Base-by-base conservation (phyloP, 2,797 vertebrate species). In the Gorsachius magnificus region DNA sequence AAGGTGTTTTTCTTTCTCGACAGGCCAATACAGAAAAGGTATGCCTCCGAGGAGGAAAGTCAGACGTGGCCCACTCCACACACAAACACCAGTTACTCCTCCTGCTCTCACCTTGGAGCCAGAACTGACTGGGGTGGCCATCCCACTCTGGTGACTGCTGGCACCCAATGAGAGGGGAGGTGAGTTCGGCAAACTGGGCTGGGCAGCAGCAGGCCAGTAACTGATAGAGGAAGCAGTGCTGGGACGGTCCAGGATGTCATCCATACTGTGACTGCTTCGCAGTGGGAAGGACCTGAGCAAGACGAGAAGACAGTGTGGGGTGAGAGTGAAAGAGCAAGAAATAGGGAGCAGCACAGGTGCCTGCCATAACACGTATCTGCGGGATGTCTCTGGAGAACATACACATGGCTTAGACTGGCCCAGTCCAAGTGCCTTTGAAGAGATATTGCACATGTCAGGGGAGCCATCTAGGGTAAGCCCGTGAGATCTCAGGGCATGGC, bases 231-330 rank as follows among this genome's bases (percentile, higher is more conserved):
- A 86, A 0, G 94, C 78, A 74, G 96, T 50, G 97, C 98, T 86
- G 53, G 97, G 96, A 43, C 35, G 97, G 54, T 99, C 98, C 93
- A 99, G 95, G 75, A 99, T 98, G 95, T 99, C 98, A 93, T 98
- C 98, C 88, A 99, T 98, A 58, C 99, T 99, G 97, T 98, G 99
- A 88, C 98, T 98, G 96, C 98, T 99, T 83, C 98, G 97, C 54
- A 99, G 96, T 0, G 97, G 97, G 76, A 97, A 98, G 50, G 96
- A 86, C 91, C 98, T 98, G 91, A 91, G 69, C 57, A 80, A 79
- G 50, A 90, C 54, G 31, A 75, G 58, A 87, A 36, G 35, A 41
- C 16, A 35, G 31, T 4, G 31, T 4, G 36, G 28, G 19, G 15
- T 35, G 58, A 36, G 21, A 78, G 24, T 22, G 60, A 56, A 54